Percentiles rank a stretch among this genome's conserved stretches.
Evolutionary conservation across 2,888 invertebrate species (phyloP).

Genomic region (Esperia sulphurella): DNA sequence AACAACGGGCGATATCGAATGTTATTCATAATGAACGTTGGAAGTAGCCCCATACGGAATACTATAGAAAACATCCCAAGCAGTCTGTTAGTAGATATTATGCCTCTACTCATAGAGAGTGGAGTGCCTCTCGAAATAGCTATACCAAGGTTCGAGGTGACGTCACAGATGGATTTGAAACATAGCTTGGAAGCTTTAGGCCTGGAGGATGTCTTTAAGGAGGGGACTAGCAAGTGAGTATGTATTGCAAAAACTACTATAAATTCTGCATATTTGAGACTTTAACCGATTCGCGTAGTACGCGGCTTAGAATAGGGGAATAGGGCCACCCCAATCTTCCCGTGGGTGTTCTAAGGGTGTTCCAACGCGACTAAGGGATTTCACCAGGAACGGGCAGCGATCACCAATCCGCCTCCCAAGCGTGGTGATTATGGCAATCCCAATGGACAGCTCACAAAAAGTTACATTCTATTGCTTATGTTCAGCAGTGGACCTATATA

Average conservation of each 20-base stretch:
- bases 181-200: slow-evolving; percentile 25
- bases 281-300: no score
- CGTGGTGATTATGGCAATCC: no score
- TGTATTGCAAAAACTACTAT: slow-evolving; percentile 5
- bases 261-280: no score
- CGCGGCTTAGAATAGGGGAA: no score
- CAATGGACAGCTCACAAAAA: no score
- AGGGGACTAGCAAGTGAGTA: slow-evolving; percentile 28
- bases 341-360: no score
- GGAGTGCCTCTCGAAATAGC: slow-evolving; percentile 29
- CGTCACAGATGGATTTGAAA: slow-evolving; percentile 26
- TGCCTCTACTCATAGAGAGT: slow-evolving; percentile 24
- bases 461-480: no score
- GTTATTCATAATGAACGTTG: slow-evolving; percentile 25
- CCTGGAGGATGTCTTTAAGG: slow-evolving; percentile 23
- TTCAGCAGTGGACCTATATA: no score
- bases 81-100: slow-evolving; percentile 21
- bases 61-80: slow-evolving; percentile 21
- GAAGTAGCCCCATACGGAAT: slow-evolving; percentile 13
- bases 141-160: slow-evolving; percentile 28
- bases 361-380: no score
- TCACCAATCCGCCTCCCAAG: no score
- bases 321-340: no score
- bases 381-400: no score
- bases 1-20: slow-evolving; percentile 27